Evolutionary conservation across 2,888 invertebrate genomes (phyloP).

Genomic region (Noctua comes): DNA sequence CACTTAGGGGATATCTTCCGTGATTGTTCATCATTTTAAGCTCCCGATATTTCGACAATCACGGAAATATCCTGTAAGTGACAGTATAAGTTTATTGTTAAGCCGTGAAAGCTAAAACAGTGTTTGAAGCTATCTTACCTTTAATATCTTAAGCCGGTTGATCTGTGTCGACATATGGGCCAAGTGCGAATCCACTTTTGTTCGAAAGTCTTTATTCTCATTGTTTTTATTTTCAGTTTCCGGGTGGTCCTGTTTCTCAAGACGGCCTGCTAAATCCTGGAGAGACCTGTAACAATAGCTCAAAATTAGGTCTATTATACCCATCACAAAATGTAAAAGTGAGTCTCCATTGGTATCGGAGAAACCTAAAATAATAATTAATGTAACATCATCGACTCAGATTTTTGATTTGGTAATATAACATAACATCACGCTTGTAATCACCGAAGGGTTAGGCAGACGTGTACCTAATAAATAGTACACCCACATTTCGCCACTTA

Average conservation of each 20-base stretch:
- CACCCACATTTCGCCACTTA: neutral
- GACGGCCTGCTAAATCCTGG: constrained; percentile 81
- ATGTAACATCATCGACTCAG: too few relatives aligned
- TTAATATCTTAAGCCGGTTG: constrained; percentile 91
- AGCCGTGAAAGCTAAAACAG: too few relatives aligned
- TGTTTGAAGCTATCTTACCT: constrained; percentile 87
- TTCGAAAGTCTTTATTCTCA: constrained; percentile 85
- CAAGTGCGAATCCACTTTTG: constrained; percentile 91
- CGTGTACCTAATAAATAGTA: neutral
- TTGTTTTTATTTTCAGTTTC: constrained; percentile 72
- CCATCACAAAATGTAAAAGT: neutral
- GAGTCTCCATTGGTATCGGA: neutral
- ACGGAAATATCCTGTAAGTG: too few relatives aligned
- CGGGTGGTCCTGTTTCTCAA: constrained; percentile 65
- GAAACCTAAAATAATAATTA: too few relatives aligned
- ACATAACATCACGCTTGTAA: too few relatives aligned
- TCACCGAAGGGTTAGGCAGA: neutral
- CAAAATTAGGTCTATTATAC: neutral
- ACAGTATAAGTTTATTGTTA: too few relatives aligned
- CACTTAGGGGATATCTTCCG: too few relatives aligned
- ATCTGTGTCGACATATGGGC: constrained; percentile 92
- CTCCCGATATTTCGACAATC: too few relatives aligned
- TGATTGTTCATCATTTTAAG: too few relatives aligned
- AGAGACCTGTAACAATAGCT: constrained; percentile 81
- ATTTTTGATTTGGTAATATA: too few relatives aligned